Evolutionary conservation across 2,888 invertebrate species (phyloP).

Genomic region (Platypus cylindrus): DNA sequence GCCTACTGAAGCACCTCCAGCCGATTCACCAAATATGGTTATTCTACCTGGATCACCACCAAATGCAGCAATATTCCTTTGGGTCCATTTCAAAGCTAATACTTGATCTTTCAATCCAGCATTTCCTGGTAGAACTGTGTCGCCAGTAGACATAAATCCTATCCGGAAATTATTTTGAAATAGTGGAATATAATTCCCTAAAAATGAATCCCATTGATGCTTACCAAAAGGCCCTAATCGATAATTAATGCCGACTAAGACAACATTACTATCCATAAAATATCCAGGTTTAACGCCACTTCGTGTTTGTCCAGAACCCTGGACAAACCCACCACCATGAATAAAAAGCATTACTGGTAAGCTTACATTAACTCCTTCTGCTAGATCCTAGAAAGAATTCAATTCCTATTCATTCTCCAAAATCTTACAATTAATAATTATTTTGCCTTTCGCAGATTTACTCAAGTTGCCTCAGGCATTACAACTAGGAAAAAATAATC

Average conservation of each 20-base stretch:
- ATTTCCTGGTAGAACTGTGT: constrained; percentile 11
- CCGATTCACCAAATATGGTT: constrained; percentile 12
- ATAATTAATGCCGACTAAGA: constrained; percentile 12
- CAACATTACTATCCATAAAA: constrained; percentile 12
- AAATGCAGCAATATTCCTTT: constrained; percentile 10
- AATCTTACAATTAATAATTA: too few relatives aligned
- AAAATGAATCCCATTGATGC: too few relatives aligned
- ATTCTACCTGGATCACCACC: constrained; percentile 13
- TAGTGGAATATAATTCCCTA: too few relatives aligned
- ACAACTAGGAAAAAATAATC: not conserved
- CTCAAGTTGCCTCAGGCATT: not conserved
- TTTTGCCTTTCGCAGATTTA: too few relatives aligned
- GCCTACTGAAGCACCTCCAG: constrained; percentile 10
- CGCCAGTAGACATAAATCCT: constrained; percentile 13
- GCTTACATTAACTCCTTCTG: too few relatives aligned
- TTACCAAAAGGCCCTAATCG: constrained; percentile 14
- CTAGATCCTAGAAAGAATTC: too few relatives aligned
- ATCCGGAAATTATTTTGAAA: not conserved
- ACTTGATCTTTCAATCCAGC: constrained; percentile 13
- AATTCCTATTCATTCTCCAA: too few relatives aligned
- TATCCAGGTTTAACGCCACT: constrained; percentile 12
- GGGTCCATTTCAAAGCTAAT: constrained; percentile 11
- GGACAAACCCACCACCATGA: constrained; percentile 14
- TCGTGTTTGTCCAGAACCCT: constrained; percentile 8
- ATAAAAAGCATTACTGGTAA: constrained; percentile 14